A percentile compares a stretch with the other conserved stretches of the same genome.
These are phyloP conservation scores for Spilarctia lutea DNA, from an alignment of 2,888 invertebrate genomes.

Conservation along the genomic window DNA sequence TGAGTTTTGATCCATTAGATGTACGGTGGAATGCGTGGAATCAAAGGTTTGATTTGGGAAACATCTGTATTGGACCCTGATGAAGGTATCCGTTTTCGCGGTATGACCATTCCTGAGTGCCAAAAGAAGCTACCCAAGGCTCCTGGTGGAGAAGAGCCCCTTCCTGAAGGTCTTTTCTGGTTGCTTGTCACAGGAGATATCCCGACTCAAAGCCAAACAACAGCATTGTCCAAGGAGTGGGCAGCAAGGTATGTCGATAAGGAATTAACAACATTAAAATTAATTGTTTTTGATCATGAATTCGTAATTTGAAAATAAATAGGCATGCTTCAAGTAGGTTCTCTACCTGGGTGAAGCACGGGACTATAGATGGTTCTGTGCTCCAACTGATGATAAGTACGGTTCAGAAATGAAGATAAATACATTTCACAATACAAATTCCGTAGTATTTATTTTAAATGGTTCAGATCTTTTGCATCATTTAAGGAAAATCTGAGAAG, in stretches of 20 bases:
- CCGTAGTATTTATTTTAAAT: too few relatives aligned
- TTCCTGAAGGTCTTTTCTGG: slow-evolving; percentile 94
- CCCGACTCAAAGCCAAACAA: slow-evolving; percentile 90
- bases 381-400: too few relatives aligned
- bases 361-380: too few relatives aligned
- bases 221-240: slow-evolving; percentile 93
- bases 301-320: too few relatives aligned
- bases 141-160: slow-evolving; percentile 89
- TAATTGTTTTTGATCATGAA: neutral
- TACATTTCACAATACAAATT: too few relatives aligned
- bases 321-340: neutral
- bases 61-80: slow-evolving; percentile 98
- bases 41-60: slow-evolving; percentile 97
- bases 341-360: too few relatives aligned
- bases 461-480: too few relatives aligned
- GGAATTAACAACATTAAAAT: neutral
- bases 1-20: slow-evolving; percentile 80
- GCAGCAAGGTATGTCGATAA: slow-evolving; percentile 81
- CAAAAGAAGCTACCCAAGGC: slow-evolving; percentile 91
- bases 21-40: slow-evolving; percentile 98
- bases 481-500: too few relatives aligned
- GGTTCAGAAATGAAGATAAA: too few relatives aligned
- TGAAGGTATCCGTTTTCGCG: slow-evolving; percentile 98
- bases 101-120: slow-evolving; percentile 95
- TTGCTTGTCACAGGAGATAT: slow-evolving; percentile 91